phyloP scores from a whole-genome alignment of 2,113 vertebrate species.

The Lagopus leucura region DNA sequence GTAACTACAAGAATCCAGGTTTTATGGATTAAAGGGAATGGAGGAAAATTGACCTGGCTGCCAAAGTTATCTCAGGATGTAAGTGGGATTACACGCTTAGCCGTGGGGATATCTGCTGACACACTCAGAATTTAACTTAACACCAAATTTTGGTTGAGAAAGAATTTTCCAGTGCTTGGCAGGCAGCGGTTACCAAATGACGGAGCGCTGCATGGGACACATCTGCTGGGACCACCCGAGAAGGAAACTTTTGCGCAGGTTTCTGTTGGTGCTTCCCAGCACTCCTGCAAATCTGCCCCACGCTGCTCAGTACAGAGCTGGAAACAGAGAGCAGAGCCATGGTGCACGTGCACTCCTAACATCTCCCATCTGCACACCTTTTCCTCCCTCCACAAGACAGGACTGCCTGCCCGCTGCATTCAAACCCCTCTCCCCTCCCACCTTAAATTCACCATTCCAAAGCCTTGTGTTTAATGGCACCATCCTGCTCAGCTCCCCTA shows the following conservation, averaged over 20 bases:
- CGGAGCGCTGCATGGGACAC: not conserved
- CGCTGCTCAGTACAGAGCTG: not conserved
- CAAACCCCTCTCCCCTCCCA: not conserved
- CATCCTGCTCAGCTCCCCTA: accelerated
- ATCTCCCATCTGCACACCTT: accelerated
- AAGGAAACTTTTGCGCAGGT: not conserved
- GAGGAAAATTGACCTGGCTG: slow-evolving; percentile 9
- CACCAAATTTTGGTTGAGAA: slow-evolving; percentile 48
- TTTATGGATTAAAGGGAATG: slow-evolving; percentile 57
- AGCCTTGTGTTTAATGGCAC: not conserved
- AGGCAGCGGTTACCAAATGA: not conserved
- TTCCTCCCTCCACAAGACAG: not conserved
- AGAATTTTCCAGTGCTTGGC: slow-evolving; percentile 2
- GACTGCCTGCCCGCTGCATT: accelerated
- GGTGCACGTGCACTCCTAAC: accelerated
- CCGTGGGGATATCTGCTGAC: slow-evolving; percentile 17
- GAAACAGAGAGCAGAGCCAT: not conserved
- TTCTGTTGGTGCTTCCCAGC: not conserved
- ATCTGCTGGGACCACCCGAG: slow-evolving; percentile 49
- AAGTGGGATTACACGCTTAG: slow-evolving; percentile 8
- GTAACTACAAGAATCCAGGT: slow-evolving; percentile 34
- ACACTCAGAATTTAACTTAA: not conserved
- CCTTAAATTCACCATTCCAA: not conserved
- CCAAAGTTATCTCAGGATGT: slow-evolving; percentile 23
- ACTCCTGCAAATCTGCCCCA: not conserved